Base-by-base conservation (phyloP, 2,113 vertebrate genomes). In the Neodontobutis hainanensis region DNA sequence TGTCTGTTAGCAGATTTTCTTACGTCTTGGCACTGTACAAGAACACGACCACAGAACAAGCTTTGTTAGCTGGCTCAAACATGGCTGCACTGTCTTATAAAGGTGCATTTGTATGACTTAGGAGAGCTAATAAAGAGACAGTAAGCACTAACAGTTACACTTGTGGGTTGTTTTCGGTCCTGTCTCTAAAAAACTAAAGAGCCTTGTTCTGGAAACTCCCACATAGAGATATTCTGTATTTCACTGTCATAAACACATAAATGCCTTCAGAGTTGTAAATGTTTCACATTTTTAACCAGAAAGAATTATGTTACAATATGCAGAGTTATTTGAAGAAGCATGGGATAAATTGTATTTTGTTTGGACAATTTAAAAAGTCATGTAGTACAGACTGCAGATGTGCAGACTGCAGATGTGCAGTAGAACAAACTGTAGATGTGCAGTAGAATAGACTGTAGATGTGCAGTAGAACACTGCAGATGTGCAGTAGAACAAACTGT, bases 1-100 rank as follows among this genome's bases (percentile, higher is more conserved):
- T 72, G 68, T 69, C 73, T 74, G 66, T 82, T 81, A 87, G 65
- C 64, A 72, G 73, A 64, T 81, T 75, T 75, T 65, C 71, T 85
- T 80, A 73, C 58, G 67, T 65, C 44, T 66, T 68, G 76, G 83
- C 89, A 71, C 50, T 40, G 32, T 60, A 36, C 57, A 66, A 61
- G 61, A 71, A 58, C 42, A 43, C 66, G 53, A 36, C 68, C 68
- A 53, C 1, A 65, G 15, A 45, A 49, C 40, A 50, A 35, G 56
- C 38, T 61, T 49, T 52, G 47, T 62, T 65, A 38, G 3, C n/a
- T 63, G 59, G 53, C 48, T 63, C 52, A 77, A 70, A 76, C 51
- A 62, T 43, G 55, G 40, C 50, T 52, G 11, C 6, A n/a, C 68
- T 55, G 38, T 48, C 70, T 59, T 56, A 63, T 40, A 44, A 34